Percentiles rank a stretch among this genome's conserved stretches.
phyloP scores from a whole-genome alignment of 2,797 vertebrate species.

The Bucorvus abyssinicus region DNA sequence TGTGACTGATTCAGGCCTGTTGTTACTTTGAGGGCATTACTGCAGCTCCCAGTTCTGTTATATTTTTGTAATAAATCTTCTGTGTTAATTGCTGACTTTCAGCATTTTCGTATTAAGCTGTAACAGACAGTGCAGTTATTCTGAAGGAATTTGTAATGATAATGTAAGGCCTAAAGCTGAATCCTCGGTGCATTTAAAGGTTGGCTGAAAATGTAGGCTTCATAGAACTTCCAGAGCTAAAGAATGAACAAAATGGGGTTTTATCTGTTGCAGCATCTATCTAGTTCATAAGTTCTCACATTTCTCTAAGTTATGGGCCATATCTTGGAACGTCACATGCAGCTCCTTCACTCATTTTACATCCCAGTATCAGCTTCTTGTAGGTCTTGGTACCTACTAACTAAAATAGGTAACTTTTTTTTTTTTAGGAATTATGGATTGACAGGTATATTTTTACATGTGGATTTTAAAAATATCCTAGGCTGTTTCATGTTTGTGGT shows the following conservation, averaged over 20 bases:
- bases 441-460: slow-evolving; percentile 60
- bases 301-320: neutral
- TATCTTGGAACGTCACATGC: neutral
- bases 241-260: neutral
- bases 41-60: neutral
- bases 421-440: slow-evolving; percentile 18
- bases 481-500: slow-evolving; percentile 53
- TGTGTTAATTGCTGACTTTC: slow-evolving; percentile 13
- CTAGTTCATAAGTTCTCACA: neutral
- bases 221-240: neutral
- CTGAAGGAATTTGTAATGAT: neutral
- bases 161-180: neutral
- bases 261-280: neutral
- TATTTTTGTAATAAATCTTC: slow-evolving; percentile 20
- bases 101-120: neutral
- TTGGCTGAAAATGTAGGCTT: neutral
- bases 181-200: neutral
- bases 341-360: neutral
- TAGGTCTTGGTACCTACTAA: neutral
- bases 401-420: slow-evolving; percentile 17
- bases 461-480: slow-evolving; percentile 59
- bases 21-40: neutral
- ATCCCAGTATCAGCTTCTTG: neutral
- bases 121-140: neutral
- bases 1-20: neutral